Evolutionary conservation across 2,888 invertebrate species (phyloP), one percentile per base, ranked within the genome.

Genomic region (Thymelicus acteon): DNA sequence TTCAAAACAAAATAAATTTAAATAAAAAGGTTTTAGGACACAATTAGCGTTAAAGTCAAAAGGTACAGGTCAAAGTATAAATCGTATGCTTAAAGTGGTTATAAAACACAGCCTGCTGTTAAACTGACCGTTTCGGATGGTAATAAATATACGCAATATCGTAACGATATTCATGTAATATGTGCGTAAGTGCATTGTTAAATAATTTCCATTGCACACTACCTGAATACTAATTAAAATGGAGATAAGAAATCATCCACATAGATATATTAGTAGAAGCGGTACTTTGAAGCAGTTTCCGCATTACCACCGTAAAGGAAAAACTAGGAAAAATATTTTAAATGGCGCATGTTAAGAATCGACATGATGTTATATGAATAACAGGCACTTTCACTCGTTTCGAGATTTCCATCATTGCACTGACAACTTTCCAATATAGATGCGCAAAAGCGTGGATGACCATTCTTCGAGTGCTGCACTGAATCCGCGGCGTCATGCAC

Each of bases 371-470:
- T 64, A 76, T 78, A 75, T 73, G 69, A 78, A 76, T 77, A 79
- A 77, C 75, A 75, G 70, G 73, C 75, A 84, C 85, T 86, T 87
- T 87, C 86, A 82, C 85, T 79, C 67, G 76, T 72, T 80, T 75
- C 71, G 80, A 87, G 84, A 88, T 89, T 90, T 89, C 86, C 91
- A 91, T 89, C 86, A 87, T 84, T 85, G 82, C 81, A 78, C 83
- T 83, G 83, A 81, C 85, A 81, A 89, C 92, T 92, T 92, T 91
- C 93, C 90, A 92, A 90, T 88, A 87, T 83, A 83, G 82, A 87
- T 85, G 85, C 84, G 84, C 82, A 78, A 78, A 78, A 77, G 73
- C 77, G 75, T 78, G 85, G 70, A 79, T 80, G 82, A 80, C 79
- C 82, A 84, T 84, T 85, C 82, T 82, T 77, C 75, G 73, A 62